These are phyloP conservation scores for Rhinopithecus roxellana DNA, from an alignment of 2,113 vertebrate species.

Conservation along the genomic window DNA sequence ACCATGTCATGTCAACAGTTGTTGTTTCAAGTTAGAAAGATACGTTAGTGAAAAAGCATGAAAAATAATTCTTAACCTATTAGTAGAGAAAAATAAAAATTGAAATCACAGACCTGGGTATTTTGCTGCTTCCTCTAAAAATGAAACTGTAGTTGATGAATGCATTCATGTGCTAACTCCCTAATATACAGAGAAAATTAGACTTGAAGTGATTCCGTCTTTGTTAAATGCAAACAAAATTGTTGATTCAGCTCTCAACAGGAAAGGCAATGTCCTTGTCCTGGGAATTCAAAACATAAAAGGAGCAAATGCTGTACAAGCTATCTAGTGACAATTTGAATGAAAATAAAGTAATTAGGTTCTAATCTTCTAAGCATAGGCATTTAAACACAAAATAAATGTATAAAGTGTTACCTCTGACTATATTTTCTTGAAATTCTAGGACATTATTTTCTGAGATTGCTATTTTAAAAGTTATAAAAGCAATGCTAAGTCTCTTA, in stretches of 20 bases:
- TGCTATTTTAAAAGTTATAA: conserved; percentile 27
- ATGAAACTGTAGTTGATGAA: neutral
- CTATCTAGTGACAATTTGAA: neutral
- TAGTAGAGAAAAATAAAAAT: neutral
- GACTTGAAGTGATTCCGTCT: neutral
- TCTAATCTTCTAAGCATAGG: neutral
- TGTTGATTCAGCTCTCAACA: neutral
- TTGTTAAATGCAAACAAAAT: conserved; percentile 39
- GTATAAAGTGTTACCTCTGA: neutral
- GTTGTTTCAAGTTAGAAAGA: neutral
- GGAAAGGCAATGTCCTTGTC: conserved; percentile 17
- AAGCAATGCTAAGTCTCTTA: conserved; percentile 24
- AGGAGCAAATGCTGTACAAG: neutral
- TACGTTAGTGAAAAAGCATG: neutral
- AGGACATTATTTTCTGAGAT: neutral
- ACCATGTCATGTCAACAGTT: neutral
- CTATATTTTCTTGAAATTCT: conserved; percentile 2
- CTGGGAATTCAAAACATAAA: conserved; percentile 15
- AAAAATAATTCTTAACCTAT: conserved; percentile 40
- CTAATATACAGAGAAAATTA: neutral
- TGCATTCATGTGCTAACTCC: neutral
- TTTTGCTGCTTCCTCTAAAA: conserved; percentile 14
- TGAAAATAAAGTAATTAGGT: neutral
- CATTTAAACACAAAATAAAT: conserved; percentile 2
- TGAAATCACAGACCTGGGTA: neutral